A percentile compares a stretch with the other conserved stretches of the same genome.
phyloP scores from a whole-genome alignment of 2,888 invertebrate genomes.

The Dolichomitus sp. region DNA sequence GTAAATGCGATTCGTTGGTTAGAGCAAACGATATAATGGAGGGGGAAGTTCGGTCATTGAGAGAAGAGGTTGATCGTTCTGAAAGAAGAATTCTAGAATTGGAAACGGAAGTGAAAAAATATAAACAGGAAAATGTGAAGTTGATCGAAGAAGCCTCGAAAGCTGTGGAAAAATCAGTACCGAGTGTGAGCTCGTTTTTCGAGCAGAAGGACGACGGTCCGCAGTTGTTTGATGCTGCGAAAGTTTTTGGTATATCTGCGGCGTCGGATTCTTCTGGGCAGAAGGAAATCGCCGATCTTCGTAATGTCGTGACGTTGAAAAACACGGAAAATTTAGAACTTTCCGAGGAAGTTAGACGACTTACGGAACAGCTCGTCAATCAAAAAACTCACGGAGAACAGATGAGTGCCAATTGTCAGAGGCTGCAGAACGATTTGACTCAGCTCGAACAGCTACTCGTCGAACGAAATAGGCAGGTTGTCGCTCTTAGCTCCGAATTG shows the following conservation, averaged over 20 bases:
- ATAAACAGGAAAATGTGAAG: slow-evolving; percentile 56
- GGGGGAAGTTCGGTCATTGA: slow-evolving; percentile 24
- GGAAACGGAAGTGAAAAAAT: slow-evolving; percentile 70
- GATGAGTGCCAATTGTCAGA: slow-evolving; percentile 49
- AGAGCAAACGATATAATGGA: slow-evolving; percentile 60
- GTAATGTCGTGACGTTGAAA: slow-evolving; percentile 50
- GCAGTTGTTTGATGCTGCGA: slow-evolving; percentile 79
- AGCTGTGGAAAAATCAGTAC: slow-evolving; percentile 1
- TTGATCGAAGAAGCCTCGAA: slow-evolving; percentile 16
- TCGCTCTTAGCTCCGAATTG: slow-evolving; percentile 68
- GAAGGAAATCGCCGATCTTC: slow-evolving; percentile 59
- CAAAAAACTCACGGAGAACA: slow-evolving; percentile 57
- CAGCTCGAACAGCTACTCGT: slow-evolving; percentile 47
- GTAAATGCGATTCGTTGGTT: slow-evolving; percentile 78
- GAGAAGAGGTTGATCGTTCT: slow-evolving; percentile 34
- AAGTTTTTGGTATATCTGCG: slow-evolving; percentile 74
- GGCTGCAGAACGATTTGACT: slow-evolving; percentile 61
- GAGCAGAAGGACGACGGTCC: slow-evolving; percentile 65
- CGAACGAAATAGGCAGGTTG: slow-evolving; percentile 67
- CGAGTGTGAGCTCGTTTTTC: slow-evolving; percentile 24
- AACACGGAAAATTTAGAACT: slow-evolving; percentile 51
- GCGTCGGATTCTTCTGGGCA: slow-evolving; percentile 50
- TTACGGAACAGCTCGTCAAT: slow-evolving; percentile 60
- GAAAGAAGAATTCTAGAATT: slow-evolving; percentile 62
- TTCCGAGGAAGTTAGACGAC: slow-evolving; percentile 61